Evolutionary conservation across 2,113 vertebrate species (phyloP), one percentile per base, ranked within the genome.

Genomic region (Tragelaphus buxtoni): DNA sequence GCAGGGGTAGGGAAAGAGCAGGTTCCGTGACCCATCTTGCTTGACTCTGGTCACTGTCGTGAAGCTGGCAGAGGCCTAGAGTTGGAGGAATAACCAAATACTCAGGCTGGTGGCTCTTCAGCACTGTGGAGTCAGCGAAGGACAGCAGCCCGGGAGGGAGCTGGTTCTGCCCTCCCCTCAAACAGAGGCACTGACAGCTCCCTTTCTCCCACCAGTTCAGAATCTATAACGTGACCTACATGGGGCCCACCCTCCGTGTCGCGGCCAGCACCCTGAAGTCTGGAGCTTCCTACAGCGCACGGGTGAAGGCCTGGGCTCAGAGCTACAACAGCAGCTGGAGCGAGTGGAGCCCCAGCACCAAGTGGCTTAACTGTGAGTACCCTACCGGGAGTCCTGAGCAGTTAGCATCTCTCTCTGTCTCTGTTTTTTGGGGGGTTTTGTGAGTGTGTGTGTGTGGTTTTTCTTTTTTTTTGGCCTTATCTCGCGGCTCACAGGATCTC

Each of bases 321-420:
- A 12, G 5, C 0, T 98, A 98, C 47, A n/a, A 45, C 0, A 79
- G 93, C 42, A 58, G 8, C 26, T 99, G 99, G 99, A 99, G 99
- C 1, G 98, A 99, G 12, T 99, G 99, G 99, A 98, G 99, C 51
- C 82, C 82, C n/a, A 83, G 77, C 17, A 18, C 24, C 87, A 63
- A 26, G 9, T 99, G 98, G 98, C 13, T 32, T 20, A 97, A 22
- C 80, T 32, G 99, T 99, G 95, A 98, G 98, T 98, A 35, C 28
- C 13, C 45, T 22, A 0, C 35, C 6, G 0, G 26, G 32, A 9
- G 22, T 8, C 20, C 11, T 5, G 11, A 6, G 49, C n/a, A 0
- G 13, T 7, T 0, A 49, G 28, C 45, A 11, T 51, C 42, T 47
- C 74, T 17, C 74, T 42, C 69, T 26, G 18, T 39, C 35, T 72